Conservation (phyloP, 2,113 vertebrate genomes). For the Struthio camelus region DNA sequence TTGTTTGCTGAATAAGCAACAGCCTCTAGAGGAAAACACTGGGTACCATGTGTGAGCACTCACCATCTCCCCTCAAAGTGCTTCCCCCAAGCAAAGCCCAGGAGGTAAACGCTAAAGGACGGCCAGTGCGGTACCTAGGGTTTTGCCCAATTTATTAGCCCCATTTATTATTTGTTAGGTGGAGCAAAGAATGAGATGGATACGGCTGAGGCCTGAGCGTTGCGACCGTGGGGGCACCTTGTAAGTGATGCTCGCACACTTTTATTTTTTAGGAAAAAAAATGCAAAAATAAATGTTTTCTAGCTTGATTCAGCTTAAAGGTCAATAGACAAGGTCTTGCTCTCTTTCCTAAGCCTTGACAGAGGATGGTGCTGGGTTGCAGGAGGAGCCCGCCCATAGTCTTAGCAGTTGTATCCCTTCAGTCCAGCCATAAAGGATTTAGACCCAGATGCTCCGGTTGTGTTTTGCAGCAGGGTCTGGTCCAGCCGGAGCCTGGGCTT, state of each 20-base stretch:
- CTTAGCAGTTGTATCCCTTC: background rate
- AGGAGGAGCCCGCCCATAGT: background rate
- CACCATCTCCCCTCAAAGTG: background rate
- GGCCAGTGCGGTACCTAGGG: background rate
- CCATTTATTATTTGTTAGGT: background rate
- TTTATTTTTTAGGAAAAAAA: slow-evolving; percentile 19
- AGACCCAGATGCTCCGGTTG: background rate
- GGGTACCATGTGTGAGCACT: accelerated
- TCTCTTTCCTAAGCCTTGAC: slow-evolving; percentile 11
- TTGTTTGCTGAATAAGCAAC: background rate
- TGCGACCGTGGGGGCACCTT: background rate
- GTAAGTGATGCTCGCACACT: background rate
- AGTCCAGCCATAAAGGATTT: background rate
- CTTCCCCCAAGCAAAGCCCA: background rate
- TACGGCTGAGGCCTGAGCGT: background rate
- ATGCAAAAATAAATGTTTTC: slow-evolving; percentile 38
- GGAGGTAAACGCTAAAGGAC: background rate
- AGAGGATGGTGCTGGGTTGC: slow-evolving; percentile 25
- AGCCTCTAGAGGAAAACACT: background rate
- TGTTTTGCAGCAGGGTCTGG: background rate
- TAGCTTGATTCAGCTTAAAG: slow-evolving; percentile 30
- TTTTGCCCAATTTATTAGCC: background rate
- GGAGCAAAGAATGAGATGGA: background rate
- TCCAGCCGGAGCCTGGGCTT: background rate
- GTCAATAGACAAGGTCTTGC: background rate